Conservation (phyloP, 2,888 invertebrate species). For the Adineta ricciae region DNA sequence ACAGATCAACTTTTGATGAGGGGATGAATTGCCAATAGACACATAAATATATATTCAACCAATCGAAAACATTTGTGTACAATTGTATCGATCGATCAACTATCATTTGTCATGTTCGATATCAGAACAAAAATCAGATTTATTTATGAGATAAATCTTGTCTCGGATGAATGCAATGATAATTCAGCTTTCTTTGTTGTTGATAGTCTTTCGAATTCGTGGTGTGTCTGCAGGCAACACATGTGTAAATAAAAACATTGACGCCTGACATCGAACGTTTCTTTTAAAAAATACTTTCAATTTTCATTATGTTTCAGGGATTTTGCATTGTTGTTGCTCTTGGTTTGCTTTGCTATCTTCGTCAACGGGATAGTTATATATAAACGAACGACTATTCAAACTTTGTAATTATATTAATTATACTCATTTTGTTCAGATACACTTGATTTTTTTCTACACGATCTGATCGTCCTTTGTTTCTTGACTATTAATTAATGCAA, state of each 20-base stretch:
- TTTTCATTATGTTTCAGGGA: not conserved
- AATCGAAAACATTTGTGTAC: no score
- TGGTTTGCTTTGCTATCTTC: constrained; percentile 6
- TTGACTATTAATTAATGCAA: not conserved
- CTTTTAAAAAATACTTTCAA: no score
- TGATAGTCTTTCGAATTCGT: no score
- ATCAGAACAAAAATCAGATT: not conserved
- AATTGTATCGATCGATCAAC: not conserved
- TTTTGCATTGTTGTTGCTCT: constrained; percentile 9
- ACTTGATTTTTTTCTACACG: not conserved
- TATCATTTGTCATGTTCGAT: not conserved
- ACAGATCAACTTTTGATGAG: not conserved
- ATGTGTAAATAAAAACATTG: no score
- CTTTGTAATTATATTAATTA: not conserved
- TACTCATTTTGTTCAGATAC: not conserved
- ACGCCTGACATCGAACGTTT: no score
- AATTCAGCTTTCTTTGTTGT: not conserved
- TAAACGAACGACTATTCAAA: not conserved
- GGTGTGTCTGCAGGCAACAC: no score
- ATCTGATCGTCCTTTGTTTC: not conserved
- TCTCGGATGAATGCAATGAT: not conserved
- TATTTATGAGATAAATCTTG: not conserved
- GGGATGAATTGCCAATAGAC: no score
- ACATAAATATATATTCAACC: no score
- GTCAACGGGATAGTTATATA: constrained; percentile 17